Base-by-base conservation (phyloP, 2,888 invertebrate genomes). In the Cryptosula pallasiana region DNA sequence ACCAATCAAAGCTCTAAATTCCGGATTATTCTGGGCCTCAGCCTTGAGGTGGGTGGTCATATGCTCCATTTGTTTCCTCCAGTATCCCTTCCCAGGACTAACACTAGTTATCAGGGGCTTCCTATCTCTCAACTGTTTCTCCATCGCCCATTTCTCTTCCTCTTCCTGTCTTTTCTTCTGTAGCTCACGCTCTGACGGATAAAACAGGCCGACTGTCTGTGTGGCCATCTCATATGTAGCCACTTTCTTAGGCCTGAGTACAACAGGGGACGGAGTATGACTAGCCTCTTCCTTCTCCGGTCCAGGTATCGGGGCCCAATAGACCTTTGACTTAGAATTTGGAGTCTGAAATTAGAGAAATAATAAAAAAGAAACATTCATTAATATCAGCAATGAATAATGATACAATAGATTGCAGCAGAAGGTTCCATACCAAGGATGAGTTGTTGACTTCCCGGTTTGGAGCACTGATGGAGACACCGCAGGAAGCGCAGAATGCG, bases 21-120 rank as follows among this genome's bases (percentile, higher is more conserved):
- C 84, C 1, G 84, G 79, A 76, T 83, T 81, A 76, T 84, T 84
- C 72, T 82, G 80, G 9, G 84, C 82, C 74, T 84, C 81, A 5
- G 82, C 83, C 73, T 84, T 85, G 25, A 85, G 76, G 73, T 85
- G 85, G 69, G 81, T 81, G 74, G 81, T 81, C 27, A 85, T 80
- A 75, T 85, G 85, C 25, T 85, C 85, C 71, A 85, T 77, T 74
- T 85, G 85, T 73, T 84, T 83, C 35, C 84, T 77, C 85, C 85
- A 85, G 75, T 84, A 85, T 83, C 83, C 84, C 81, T 82, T 80
- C 2, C 85, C 85, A 58, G 85, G 85, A 76, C 84, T 84, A 58
- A 84, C 78, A 20, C 83, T 80, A 25, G 84, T 84, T 69, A 84
- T 74, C 34, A 82, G 75, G 1, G 84, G 84, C 36, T 78, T 77